Evolutionary conservation across 2,888 invertebrate species (phyloP).

Genomic region (Papilio elwesi): DNA sequence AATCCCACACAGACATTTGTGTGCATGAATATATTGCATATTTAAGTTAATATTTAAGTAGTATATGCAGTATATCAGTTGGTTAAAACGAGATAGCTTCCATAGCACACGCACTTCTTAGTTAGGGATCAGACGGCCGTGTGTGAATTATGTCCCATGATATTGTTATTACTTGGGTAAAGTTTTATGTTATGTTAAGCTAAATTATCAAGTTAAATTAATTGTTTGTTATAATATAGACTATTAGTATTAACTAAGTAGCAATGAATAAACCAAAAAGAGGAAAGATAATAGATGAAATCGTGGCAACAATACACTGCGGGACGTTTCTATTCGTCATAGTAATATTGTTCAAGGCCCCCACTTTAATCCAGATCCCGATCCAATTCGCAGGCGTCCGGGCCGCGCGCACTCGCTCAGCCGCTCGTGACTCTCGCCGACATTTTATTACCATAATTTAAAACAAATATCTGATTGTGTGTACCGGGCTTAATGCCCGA

Average conservation of each 20-base stretch:
- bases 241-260: neutral
- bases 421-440: constrained; percentile 82
- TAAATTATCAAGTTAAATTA: too few species aligned
- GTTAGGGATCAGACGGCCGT: too few species aligned
- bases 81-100: too few species aligned
- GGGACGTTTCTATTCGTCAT: constrained; percentile 46
- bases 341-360: constrained; percentile 43
- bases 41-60: too few species aligned
- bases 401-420: constrained; percentile 62
- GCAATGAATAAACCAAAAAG: constrained; percentile 7
- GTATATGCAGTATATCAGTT: too few species aligned
- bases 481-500: constrained; percentile 78
- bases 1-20: too few species aligned
- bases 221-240: neutral
- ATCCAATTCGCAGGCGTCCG: constrained; percentile 67
- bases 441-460: constrained; percentile 86
- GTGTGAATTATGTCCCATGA: too few species aligned
- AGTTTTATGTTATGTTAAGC: too few species aligned
- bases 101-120: too few species aligned
- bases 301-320: constrained; percentile 34
- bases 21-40: too few species aligned
- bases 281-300: constrained; percentile 3
- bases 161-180: too few species aligned
- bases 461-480: constrained; percentile 86
- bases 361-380: constrained; percentile 55